Evolutionary conservation across 2,888 invertebrate species (phyloP).

Genomic region (Erebia epiphron): DNA sequence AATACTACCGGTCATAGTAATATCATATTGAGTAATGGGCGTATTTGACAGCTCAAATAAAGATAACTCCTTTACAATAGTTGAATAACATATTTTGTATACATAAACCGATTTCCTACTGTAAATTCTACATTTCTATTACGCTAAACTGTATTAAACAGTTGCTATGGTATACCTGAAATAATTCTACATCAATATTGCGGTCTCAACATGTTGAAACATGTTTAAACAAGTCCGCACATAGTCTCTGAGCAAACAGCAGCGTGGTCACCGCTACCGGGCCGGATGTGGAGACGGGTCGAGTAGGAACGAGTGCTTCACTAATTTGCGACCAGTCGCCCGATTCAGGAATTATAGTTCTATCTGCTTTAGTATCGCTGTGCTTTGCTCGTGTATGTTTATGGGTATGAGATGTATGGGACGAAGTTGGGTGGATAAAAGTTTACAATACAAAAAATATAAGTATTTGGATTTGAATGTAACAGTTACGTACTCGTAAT

Average conservation of each 20-base stretch:
- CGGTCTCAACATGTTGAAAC: not conserved
- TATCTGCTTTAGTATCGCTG: slow-evolving; percentile 42
- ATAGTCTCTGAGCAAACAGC: not conserved
- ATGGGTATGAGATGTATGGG: not conserved
- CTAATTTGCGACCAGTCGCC: slow-evolving; percentile 72
- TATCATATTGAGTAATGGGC: too few species aligned
- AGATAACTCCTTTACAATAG: too few species aligned
- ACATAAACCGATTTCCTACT: too few species aligned
- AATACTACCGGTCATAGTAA: too few species aligned
- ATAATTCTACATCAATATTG: not conserved
- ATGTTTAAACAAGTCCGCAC: slow-evolving; percentile 8
- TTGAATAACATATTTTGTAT: too few species aligned
- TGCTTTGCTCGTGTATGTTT: slow-evolving; percentile 11
- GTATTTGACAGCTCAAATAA: too few species aligned
- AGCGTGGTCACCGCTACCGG: slow-evolving; percentile 46
- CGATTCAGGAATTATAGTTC: slow-evolving; percentile 60
- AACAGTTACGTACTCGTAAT: not conserved
- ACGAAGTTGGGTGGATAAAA: not conserved
- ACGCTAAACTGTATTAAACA: not conserved
- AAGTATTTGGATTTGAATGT: not conserved
- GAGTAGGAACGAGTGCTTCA: slow-evolving; percentile 62
- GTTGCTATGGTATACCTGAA: not conserved
- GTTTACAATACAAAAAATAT: not conserved
- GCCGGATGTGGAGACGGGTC: slow-evolving; percentile 60
- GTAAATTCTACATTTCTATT: not conserved